These are phyloP conservation scores for Stenolophus ochropezus DNA, from an alignment of 2,888 invertebrate genomes.

Conservation along the genomic window DNA sequence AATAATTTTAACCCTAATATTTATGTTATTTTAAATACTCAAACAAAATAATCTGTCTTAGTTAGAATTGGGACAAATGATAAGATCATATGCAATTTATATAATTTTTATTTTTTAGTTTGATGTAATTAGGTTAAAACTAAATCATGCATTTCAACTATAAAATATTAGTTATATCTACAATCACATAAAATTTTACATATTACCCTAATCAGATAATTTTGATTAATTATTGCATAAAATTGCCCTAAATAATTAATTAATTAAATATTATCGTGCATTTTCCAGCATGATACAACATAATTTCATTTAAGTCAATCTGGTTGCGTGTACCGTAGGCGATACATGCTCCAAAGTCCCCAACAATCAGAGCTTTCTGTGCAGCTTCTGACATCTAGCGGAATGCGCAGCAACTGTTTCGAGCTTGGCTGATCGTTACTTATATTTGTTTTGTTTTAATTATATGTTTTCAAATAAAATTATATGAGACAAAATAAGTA, in stretches of 20 bases:
- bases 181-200: neutral
- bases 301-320: neutral
- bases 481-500: neutral
- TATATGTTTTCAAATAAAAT: neutral
- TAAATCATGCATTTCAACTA: neutral
- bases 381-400: slow-evolving; percentile 41
- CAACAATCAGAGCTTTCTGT: neutral
- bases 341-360: neutral
- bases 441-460: slow-evolving; percentile 8
- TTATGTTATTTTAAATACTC: too few species aligned
- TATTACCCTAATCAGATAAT: neutral
- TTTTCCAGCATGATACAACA: slow-evolving; percentile 5
- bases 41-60: too few species aligned
- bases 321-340: slow-evolving; percentile 16
- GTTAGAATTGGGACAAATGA: too few species aligned
- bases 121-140: too few species aligned
- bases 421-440: neutral
- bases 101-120: too few species aligned
- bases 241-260: neutral
- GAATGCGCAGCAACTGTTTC: slow-evolving; percentile 1
- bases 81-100: too few species aligned
- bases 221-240: neutral
- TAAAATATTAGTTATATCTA: neutral
- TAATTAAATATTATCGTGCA: slow-evolving; percentile 1
- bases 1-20: too few species aligned